A percentile compares a stretch with the other conserved stretches of the same genome.
Evolutionary conservation across 1,140 invertebrate species (phyloP).

Genomic region (Asbolus verrucosus): DNA sequence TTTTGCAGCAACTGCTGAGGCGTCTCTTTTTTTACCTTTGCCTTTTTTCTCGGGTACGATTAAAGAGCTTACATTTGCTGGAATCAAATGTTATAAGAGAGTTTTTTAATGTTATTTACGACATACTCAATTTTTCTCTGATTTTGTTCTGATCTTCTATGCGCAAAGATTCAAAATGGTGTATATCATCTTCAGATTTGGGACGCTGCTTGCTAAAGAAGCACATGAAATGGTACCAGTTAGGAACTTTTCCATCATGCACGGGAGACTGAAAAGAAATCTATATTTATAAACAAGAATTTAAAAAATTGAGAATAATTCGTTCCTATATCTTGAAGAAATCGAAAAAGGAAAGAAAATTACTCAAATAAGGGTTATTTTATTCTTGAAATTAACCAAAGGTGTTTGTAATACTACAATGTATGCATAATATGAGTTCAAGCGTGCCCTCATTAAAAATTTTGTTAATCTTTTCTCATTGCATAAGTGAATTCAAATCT

Average conservation of each 20-base stretch:
- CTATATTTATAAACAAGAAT: too few relatives aligned
- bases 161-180: constrained; percentile 84
- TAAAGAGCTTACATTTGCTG: constrained; percentile 23
- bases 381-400: too few relatives aligned
- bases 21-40: constrained; percentile 65
- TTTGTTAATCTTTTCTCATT: too few relatives aligned
- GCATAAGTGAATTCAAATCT: too few relatives aligned
- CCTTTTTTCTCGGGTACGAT: constrained; percentile 62
- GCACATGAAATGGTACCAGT: constrained; percentile 92
- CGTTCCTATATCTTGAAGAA: too few relatives aligned
- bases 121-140: constrained; percentile 77
- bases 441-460: too few relatives aligned
- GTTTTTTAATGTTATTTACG: constrained; percentile 11
- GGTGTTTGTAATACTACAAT: too few relatives aligned
- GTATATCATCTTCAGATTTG: constrained; percentile 81
- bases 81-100: constrained; percentile 37
- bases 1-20: constrained; percentile 49
- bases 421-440: too few relatives aligned
- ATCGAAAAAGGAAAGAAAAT: too few relatives aligned
- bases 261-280: constrained; percentile 81
- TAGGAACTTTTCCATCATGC: constrained; percentile 90
- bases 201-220: constrained; percentile 90
- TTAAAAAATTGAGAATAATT: too few relatives aligned
- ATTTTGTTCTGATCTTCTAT: constrained; percentile 91
- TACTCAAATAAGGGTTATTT: too few relatives aligned